Base-by-base conservation (phyloP, 2,888 invertebrate species). In the Ganaspis brasiliensis region DNA sequence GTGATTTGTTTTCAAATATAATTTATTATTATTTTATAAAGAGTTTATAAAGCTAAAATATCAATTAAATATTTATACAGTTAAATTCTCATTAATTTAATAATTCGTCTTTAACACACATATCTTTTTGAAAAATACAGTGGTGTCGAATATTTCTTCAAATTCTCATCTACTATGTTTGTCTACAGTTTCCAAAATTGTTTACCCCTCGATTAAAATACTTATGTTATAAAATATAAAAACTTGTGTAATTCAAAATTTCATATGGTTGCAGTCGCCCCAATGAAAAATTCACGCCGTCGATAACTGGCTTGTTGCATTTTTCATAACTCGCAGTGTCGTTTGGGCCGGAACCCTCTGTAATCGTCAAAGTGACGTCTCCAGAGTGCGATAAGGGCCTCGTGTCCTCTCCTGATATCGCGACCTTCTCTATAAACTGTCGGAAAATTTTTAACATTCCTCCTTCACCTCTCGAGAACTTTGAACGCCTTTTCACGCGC, bases 271-370 rank as follows among this genome's bases (percentile, higher is more conserved):
- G 80, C 78, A 79, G 78, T 72, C 72, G 74, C 59, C 52, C 77
- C 87, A 87, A 91, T 91, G 90, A 91, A 91, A 91, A 91, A 91
- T 91, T 90, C 90, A 91, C 88, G 82, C 82, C 83, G 84, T 84
- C 89, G 89, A 91, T 91, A 91, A 91, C 90, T 88, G 86, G 87
- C 84, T 81, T 86, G 87, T 86, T 91, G 89, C 89, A 91, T 91
- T 90, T 91, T 91, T 91, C 90, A 90, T 90, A 87, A 86, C 85
- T 82, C 84, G 82, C 86, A 82, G 84, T 84, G 86, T 88, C 87
- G 86, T 86, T 88, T 83, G 84, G 85, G 83, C 82, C 81, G 79
- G 79, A 82, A 84, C 84, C 81, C 78, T 80, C 84, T 72, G 80
- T 75, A 78, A 73, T 80, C 79, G 79, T 70, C 71, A 67, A 78